Evolutionary conservation across 1,140 invertebrate genomes (phyloP).

Genomic region (Stegodyphus mimosarum): DNA sequence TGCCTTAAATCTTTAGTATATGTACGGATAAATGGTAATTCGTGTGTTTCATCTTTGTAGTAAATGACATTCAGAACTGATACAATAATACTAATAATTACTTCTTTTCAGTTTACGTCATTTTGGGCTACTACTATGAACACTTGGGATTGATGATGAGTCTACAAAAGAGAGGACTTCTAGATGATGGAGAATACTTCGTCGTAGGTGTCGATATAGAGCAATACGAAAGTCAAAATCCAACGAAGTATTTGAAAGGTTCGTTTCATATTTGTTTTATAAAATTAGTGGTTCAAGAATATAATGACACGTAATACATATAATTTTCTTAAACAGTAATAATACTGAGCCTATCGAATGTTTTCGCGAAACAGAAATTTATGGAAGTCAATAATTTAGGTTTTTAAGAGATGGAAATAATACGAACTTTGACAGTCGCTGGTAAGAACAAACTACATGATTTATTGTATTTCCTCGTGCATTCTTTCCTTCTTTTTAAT

Average conservation of each 20-base stretch:
- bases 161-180: slow-evolving; percentile 83
- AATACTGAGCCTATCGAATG: too few relatives aligned
- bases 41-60: not conserved
- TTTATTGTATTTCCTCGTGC: too few relatives aligned
- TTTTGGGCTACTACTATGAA: slow-evolving; percentile 88
- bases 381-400: too few relatives aligned
- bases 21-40: not conserved
- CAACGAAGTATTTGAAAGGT: slow-evolving; percentile 79
- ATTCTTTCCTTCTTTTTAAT: too few relatives aligned
- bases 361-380: too few relatives aligned
- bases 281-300: too few relatives aligned
- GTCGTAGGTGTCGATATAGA: slow-evolving; percentile 91
- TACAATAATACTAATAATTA: not conserved
- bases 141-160: slow-evolving; percentile 85
- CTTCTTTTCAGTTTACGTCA: slow-evolving; percentile 85
- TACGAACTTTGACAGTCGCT: too few relatives aligned
- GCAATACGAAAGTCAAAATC: slow-evolving; percentile 81
- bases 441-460: too few relatives aligned
- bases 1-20: not conserved
- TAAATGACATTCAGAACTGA: not conserved
- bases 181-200: slow-evolving; percentile 89
- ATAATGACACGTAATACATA: too few relatives aligned
- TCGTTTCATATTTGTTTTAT: not conserved
- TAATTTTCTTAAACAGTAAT: too few relatives aligned
- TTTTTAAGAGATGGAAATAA: too few relatives aligned